These are phyloP conservation scores for Tipula helvola DNA, from an alignment of 2,888 invertebrate species.

Conservation along the genomic window DNA sequence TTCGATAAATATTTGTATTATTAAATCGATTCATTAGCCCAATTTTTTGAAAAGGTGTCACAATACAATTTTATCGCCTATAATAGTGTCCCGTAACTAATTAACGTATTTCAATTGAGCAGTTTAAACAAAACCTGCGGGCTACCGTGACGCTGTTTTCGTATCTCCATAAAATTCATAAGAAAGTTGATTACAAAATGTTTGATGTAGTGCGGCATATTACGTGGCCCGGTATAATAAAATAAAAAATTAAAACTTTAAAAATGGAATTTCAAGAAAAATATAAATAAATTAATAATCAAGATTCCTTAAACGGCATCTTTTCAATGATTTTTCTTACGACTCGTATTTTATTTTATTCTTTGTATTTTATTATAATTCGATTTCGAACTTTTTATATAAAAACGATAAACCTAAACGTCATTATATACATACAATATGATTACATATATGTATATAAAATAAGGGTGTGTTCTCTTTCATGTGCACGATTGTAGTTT, in stretches of 20 bases:
- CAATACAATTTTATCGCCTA: too few relatives aligned
- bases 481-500: neutral
- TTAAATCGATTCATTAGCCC: too few relatives aligned
- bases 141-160: too few relatives aligned
- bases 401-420: neutral
- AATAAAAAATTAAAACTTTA: neutral
- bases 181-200: neutral
- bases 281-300: neutral
- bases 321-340: neutral
- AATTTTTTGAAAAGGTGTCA: too few relatives aligned
- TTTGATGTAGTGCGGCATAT: neutral
- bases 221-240: neutral
- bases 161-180: neutral
- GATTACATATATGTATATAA: neutral
- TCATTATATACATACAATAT: neutral
- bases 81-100: too few relatives aligned
- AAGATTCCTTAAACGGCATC: neutral
- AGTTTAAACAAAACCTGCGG: too few relatives aligned
- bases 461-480: neutral
- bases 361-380: neutral
- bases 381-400: neutral
- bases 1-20: too few relatives aligned
- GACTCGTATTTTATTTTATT: neutral
- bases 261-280: neutral
- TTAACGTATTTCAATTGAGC: too few relatives aligned